A percentile compares a stretch with the other conserved stretches of the same genome.
Evolutionary conservation across 2,888 invertebrate species (phyloP).

Genomic region (Drosophila lutescens): DNA sequence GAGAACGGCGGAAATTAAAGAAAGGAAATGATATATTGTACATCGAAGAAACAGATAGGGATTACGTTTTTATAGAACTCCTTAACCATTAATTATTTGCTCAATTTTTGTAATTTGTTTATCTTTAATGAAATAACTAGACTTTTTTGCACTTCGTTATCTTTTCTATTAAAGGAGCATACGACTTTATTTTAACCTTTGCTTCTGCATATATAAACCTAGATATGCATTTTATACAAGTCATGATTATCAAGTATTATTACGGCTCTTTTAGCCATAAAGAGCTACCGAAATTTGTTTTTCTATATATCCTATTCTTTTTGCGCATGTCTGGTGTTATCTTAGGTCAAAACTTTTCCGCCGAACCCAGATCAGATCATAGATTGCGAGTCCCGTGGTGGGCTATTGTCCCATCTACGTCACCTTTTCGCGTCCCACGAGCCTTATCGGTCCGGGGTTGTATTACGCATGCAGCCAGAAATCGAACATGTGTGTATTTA

Average conservation of each 20-base stretch:
- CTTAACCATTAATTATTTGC: too few species aligned
- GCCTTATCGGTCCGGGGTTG: constrained; percentile 51
- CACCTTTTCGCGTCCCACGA: constrained; percentile 36
- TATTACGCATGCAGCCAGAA: constrained; percentile 46
- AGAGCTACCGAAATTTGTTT: neutral
- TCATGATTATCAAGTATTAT: constrained; percentile 18
- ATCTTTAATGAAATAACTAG: neutral
- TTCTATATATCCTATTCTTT: neutral
- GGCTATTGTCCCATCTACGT: constrained; percentile 56
- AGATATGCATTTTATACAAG: constrained; percentile 22
- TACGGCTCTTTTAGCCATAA: constrained; percentile 2
- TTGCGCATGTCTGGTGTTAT: constrained; percentile 17
- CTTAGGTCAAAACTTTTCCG: constrained; percentile 57
- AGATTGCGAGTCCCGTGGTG: constrained; percentile 5
- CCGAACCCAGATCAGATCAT: constrained; percentile 15
- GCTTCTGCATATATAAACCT: neutral
- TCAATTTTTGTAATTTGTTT: neutral
- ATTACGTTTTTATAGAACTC: neutral
- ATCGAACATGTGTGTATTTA: constrained; percentile 41
- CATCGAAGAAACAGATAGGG: neutral
- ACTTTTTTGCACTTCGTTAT: neutral
- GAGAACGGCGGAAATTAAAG: constrained; percentile 17
- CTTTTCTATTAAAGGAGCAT: neutral
- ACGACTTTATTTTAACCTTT: constrained; percentile 3
- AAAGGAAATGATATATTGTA: constrained; percentile 16